A percentile compares a stretch with the other conserved stretches of the same genome.
Conservation (phyloP, 2,797 vertebrate genomes). For the Poeciliopsis turneri region DNA sequence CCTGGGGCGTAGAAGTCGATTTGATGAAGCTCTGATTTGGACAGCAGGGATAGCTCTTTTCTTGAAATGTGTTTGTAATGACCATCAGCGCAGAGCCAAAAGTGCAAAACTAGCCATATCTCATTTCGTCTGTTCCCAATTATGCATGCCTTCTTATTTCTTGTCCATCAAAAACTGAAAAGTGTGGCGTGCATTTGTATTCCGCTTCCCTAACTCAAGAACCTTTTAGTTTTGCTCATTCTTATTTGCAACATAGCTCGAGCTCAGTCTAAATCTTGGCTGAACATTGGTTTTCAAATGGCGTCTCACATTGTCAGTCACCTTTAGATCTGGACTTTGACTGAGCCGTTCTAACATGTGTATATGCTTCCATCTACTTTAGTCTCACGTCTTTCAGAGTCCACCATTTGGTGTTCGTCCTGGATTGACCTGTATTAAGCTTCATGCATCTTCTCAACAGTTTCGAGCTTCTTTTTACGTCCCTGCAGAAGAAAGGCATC, state of each 20-base stretch:
- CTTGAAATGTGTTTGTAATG: background rate
- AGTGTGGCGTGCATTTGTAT: background rate
- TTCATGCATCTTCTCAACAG: background rate
- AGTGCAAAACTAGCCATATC: background rate
- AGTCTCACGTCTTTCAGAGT: background rate
- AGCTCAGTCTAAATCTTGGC: background rate
- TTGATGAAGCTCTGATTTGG: conserved; percentile 10
- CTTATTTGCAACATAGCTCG: background rate
- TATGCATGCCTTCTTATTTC: background rate
- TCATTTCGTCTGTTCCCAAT: background rate
- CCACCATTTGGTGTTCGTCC: background rate
- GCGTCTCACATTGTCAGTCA: too few relatives aligned
- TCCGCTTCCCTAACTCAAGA: background rate
- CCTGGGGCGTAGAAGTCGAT: conserved; percentile 46
- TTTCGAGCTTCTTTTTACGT: background rate
- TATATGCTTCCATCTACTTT: background rate
- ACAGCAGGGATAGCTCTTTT: background rate
- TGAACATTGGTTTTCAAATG: background rate
- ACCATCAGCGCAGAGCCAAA: background rate
- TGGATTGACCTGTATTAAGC: background rate
- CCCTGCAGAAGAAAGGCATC: background rate
- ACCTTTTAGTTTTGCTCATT: background rate
- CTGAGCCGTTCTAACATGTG: background rate
- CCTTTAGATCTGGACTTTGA: background rate
- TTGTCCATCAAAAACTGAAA: background rate